Base-by-base conservation (phyloP, 2,888 invertebrate species). In the Lasioglossum leucozonium region DNA sequence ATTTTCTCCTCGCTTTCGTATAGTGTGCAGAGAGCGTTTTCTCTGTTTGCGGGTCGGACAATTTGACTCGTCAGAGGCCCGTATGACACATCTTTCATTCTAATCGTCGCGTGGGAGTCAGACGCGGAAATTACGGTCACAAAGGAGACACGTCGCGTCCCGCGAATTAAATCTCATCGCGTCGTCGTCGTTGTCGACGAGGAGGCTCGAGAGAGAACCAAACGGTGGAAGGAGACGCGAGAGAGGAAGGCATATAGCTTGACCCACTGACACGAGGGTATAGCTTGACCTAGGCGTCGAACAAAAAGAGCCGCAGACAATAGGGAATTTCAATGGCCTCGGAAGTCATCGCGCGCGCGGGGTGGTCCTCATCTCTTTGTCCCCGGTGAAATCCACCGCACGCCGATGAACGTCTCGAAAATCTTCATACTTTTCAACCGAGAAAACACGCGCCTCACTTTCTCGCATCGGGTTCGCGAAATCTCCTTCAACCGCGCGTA, bases 71-170 rank as follows among this genome's bases (percentile, higher is more conserved):
- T 16, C 30, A 5, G 58, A 62, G 58, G 58, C 26, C 13, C 30
- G 13, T 30, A 11, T 30, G 58, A 30, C 58, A 30, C 58, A 62
- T 62, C 58, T 62, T 87, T 83, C 37, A n/a, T 47, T 37, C 78
- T 83, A 83, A 86, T 87, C 81, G 84, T 42, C 84, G 74, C 79
- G 86, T 86, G 87, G 86, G 84, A 62, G 86, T 77, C 77, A 71
- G 62, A 18, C 74, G 18, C 40, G 62, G 76, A 80, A 86, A 79
- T 86, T 85, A 75, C 78, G 77, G 47, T 40, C 79, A 40, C 40
- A 40, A 34, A 77, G 58, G 55, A 58, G 75, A 51, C 74, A 65
- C 77, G 81, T 77, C 69, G 79, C 37, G 47, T 47, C 65, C 65
- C 73, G 75, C 72, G 80, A 87, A 86, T 87, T 86, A 86, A 85